Base-by-base conservation (phyloP, 2,113 vertebrate genomes). In the Neopipo cinnamomea region DNA sequence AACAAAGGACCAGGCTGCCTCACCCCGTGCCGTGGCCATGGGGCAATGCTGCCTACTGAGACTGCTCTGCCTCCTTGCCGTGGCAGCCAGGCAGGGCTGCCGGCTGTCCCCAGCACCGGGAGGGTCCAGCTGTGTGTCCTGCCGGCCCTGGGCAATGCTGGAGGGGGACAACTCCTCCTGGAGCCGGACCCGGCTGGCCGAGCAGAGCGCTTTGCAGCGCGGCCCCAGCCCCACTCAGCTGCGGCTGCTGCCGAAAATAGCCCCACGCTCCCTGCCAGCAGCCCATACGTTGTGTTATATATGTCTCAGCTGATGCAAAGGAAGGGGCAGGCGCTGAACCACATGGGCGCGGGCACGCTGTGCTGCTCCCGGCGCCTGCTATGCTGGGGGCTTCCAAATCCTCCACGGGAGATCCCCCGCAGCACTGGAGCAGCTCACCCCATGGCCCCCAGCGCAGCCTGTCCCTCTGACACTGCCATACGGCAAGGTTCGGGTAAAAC, bases 41-140 rank as follows among this genome's bases (percentile, higher is more conserved):
- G 25, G 65, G 28, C 6, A n/a, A 42, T 21, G 49, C 27, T 47
- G 9, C 47, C 49, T 16, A 5, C 0, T 2, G 62, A 37, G 65
- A 6, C n/a, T 1, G 18, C 35, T 14, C 25, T 28, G 44, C 42
- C 67, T 14, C 30, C 1, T 7, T 0, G 44, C 46, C 3, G 2
- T 6, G 21, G 61, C 3, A 3, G 12, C 10, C 62, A 2, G 4
- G 55, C 35, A 12, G 33, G 37, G 86, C 66, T 75, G 70, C 81
- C 15, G 5, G 49, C 65, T 46, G 30, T 6, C 8, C 62, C 21
- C 2, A 39, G 78, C 50, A 44, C 35, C 66, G 20, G 1, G 5
- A 4, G 71, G 37, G 58, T 5, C 24, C 8, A 1, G 1, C 50
- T 2, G 76, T 9, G 59, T 7, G 52, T 70, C 44, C 16, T 8